These are phyloP conservation scores for Phycodurus eques DNA, from an alignment of 2,113 vertebrate genomes.

Conservation along the genomic window DNA sequence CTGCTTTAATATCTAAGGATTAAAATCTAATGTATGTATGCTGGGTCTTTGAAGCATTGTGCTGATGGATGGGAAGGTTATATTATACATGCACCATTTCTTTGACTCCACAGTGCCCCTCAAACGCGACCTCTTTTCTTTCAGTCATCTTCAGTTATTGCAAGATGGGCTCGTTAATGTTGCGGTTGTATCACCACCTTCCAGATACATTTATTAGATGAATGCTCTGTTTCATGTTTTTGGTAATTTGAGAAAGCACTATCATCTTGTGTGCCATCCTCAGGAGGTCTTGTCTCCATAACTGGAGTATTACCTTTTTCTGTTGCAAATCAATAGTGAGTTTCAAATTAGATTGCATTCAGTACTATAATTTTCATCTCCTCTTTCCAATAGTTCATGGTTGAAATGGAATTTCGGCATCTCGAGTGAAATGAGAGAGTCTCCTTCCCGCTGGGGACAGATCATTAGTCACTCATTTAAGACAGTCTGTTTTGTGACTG, in stretches of 20 bases:
- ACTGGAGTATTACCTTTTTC: slow-evolving; percentile 9
- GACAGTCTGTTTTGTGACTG: slow-evolving; percentile 3
- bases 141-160: slow-evolving; percentile 3
- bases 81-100: slow-evolving; percentile 35
- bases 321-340: slow-evolving; percentile 30
- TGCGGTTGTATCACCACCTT: slow-evolving; percentile 20
- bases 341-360: slow-evolving; percentile 26
- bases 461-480: slow-evolving; percentile 2
- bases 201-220: slow-evolving; percentile 28
- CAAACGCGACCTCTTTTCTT: slow-evolving; percentile 18
- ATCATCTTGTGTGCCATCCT: slow-evolving; percentile 5
- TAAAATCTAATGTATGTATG: slow-evolving; percentile 12
- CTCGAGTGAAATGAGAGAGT: not conserved
- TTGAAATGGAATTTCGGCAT: slow-evolving; percentile 5
- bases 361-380: slow-evolving; percentile 6
- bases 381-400: slow-evolving; percentile 6
- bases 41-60: slow-evolving; percentile 38
- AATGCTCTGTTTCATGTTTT: slow-evolving; percentile 18
- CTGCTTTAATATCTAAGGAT: slow-evolving; percentile 26
- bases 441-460: slow-evolving; percentile 7
- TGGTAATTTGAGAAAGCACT: slow-evolving; percentile 14
- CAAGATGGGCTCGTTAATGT: slow-evolving; percentile 29
- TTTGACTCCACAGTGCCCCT: slow-evolving; percentile 19
- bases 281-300: slow-evolving; percentile 1
- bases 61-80: slow-evolving; percentile 28